Percentiles rank a stretch among this genome's conserved stretches.
These are phyloP conservation scores for Andrena chrysosceles DNA, from an alignment of 2,888 invertebrate genomes.

Conservation along the genomic window DNA sequence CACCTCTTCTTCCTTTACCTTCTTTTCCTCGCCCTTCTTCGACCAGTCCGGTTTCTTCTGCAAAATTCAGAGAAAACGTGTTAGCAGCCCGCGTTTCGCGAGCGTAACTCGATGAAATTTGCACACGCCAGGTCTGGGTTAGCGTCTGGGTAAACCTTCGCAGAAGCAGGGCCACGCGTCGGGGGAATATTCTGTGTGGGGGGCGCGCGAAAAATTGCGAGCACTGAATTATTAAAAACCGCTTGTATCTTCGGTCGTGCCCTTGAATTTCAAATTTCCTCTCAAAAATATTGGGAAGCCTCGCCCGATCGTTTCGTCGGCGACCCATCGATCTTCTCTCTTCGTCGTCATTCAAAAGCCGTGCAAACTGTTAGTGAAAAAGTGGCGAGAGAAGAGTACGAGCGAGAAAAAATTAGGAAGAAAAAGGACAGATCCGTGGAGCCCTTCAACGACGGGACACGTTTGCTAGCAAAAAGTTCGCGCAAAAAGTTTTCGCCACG, in stretches of 20 bases:
- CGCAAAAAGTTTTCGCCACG: neutral
- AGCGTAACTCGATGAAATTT: constrained; percentile 38
- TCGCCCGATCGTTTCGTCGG: constrained; percentile 18
- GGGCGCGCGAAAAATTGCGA: neutral
- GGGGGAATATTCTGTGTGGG: neutral
- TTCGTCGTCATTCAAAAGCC: constrained; percentile 55
- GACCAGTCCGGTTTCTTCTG: constrained; percentile 98
- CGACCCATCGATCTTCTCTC: constrained; percentile 46
- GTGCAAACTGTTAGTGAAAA: constrained; percentile 63
- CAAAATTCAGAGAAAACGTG: constrained; percentile 83
- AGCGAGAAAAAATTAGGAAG: neutral
- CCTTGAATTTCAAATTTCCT: constrained; percentile 3
- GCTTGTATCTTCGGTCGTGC: neutral
- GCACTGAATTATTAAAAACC: constrained; percentile 5
- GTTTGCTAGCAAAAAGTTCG: neutral
- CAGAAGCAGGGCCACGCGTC: constrained; percentile 55
- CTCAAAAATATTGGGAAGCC: constrained; percentile 5
- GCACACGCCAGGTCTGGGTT: constrained; percentile 62
- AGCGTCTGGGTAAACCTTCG: constrained; percentile 59
- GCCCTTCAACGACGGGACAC: neutral
- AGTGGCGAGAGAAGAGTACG: constrained; percentile 41
- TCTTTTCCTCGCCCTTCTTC: constrained; percentile 95
- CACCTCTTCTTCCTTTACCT: constrained; percentile 94
- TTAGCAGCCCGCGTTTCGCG: constrained; percentile 32
- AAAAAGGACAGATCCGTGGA: neutral